These are phyloP conservation scores for Corydoras maculifer DNA, from an alignment of 2,113 vertebrate species.

Conservation along the genomic window DNA sequence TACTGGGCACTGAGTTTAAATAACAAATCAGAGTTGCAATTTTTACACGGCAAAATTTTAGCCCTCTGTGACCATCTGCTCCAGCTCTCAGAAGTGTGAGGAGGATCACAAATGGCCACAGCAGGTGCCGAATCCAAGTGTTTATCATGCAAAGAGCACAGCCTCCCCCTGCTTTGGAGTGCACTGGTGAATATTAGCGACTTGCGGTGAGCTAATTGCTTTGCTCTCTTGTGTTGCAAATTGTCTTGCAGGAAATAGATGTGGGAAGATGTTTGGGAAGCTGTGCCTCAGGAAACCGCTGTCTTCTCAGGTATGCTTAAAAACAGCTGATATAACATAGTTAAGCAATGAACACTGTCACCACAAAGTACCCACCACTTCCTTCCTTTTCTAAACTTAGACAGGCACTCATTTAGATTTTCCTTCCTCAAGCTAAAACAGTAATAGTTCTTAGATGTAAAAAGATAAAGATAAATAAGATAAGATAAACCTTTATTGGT, in stretches of 20 bases:
- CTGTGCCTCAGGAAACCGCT: slow-evolving; percentile 70
- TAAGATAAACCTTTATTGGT: too few relatives aligned
- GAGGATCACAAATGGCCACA: slow-evolving; percentile 55
- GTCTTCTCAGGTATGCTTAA: slow-evolving; percentile 71
- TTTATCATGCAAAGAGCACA: slow-evolving; percentile 48
- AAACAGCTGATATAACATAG: slow-evolving; percentile 55
- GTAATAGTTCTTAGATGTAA: too few relatives aligned
- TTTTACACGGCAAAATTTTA: neutral
- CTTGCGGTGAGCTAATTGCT: slow-evolving; percentile 55
- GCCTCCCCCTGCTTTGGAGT: slow-evolving; percentile 16
- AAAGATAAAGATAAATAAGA: too few relatives aligned
- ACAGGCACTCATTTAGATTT: too few relatives aligned
- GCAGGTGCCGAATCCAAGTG: slow-evolving; percentile 63
- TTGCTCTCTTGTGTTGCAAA: slow-evolving; percentile 77
- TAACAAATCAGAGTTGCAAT: neutral
- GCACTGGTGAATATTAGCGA: slow-evolving; percentile 59
- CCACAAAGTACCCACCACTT: neutral
- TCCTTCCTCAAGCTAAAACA: too few relatives aligned
- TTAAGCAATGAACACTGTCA: slow-evolving; percentile 17
- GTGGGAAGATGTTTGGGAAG: slow-evolving; percentile 77
- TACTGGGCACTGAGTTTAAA: neutral
- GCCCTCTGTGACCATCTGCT: slow-evolving; percentile 31
- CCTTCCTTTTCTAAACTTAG: neutral
- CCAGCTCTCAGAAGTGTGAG: slow-evolving; percentile 43
- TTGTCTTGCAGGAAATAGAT: slow-evolving; percentile 78